These are phyloP conservation scores for Cataglyphis altisquamis DNA, from an alignment of 2,888 invertebrate genomes.

Conservation along the genomic window DNA sequence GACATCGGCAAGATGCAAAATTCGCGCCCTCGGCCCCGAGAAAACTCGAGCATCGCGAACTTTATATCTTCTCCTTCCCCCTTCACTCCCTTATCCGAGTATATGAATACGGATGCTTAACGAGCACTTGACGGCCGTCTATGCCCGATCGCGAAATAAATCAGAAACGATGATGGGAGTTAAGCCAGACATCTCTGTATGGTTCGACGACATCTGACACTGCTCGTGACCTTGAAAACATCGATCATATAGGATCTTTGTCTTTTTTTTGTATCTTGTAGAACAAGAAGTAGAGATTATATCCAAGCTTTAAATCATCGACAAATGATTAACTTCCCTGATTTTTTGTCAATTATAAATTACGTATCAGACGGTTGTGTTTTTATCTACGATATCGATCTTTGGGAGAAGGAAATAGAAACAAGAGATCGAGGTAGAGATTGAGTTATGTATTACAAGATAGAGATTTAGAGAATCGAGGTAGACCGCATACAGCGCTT, in stretches of 20 bases:
- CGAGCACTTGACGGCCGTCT: constrained; percentile 37
- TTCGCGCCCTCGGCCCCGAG: not conserved
- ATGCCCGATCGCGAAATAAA: constrained; percentile 30
- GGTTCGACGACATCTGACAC: not conserved
- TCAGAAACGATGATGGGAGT: constrained; percentile 40
- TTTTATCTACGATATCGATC: not conserved
- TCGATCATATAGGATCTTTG: not conserved
- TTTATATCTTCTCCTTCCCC: constrained; percentile 15
- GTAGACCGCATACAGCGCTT: constrained; percentile 33
- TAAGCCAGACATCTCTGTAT: not conserved
- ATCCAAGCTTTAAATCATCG: not conserved
- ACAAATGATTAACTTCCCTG: not conserved
- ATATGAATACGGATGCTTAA: constrained; percentile 34
- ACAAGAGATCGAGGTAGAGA: not conserved
- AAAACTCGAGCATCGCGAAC: constrained; percentile 30
- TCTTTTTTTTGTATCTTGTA: constrained; percentile 1
- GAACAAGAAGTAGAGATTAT: not conserved
- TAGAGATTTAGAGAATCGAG: not conserved
- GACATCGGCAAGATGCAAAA: not conserved
- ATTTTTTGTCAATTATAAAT: not conserved
- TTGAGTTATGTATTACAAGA: not conserved
- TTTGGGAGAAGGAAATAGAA: not conserved
- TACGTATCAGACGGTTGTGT: not conserved
- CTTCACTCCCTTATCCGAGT: too few relatives aligned
- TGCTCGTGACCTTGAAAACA: constrained; percentile 8